A percentile compares a stretch with the other conserved stretches of the same genome.
Conservation (phyloP, 1,140 invertebrate species). For the Venustaconcha ellipsiformis region DNA sequence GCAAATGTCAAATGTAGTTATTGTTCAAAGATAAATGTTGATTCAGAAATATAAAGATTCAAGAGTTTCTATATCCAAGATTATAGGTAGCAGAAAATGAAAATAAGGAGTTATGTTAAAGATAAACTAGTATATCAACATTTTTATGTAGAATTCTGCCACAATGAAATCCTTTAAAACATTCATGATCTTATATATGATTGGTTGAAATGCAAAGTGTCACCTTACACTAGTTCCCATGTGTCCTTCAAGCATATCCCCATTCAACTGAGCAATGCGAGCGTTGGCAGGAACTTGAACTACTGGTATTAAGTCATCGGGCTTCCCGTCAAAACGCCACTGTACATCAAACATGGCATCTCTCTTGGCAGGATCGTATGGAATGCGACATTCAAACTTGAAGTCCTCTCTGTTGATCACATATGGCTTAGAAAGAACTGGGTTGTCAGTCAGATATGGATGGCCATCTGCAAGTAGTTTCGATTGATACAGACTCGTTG, state of each 20-base stretch:
- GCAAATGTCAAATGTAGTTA: too few species aligned
- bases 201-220: too few species aligned
- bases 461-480: constrained; percentile 6
- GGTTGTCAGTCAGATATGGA: constrained; percentile 3
- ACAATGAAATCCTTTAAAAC: too few species aligned
- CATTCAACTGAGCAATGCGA: constrained; percentile 8
- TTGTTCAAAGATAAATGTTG: too few species aligned
- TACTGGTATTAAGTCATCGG: neutral
- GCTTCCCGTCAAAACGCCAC: constrained; percentile 19
- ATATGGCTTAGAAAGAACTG: constrained; percentile 8
- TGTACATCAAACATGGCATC: constrained; percentile 19
- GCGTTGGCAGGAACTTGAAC: neutral
- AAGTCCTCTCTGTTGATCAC: constrained; percentile 5
- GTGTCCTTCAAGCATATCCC: constrained; percentile 6
- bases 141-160: too few species aligned
- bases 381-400: constrained; percentile 16
- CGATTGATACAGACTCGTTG: too few species aligned
- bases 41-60: too few species aligned
- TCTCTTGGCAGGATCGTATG: neutral
- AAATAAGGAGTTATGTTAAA: too few species aligned
- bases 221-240: constrained; percentile 13
- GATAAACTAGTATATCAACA: too few species aligned
- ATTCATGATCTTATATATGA: too few species aligned
- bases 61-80: too few species aligned
- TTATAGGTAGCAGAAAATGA: too few species aligned